Evolutionary conservation across 2,113 vertebrate genomes (phyloP), one percentile per base, ranked within the genome.

Genomic region (Chitala chitala): DNA sequence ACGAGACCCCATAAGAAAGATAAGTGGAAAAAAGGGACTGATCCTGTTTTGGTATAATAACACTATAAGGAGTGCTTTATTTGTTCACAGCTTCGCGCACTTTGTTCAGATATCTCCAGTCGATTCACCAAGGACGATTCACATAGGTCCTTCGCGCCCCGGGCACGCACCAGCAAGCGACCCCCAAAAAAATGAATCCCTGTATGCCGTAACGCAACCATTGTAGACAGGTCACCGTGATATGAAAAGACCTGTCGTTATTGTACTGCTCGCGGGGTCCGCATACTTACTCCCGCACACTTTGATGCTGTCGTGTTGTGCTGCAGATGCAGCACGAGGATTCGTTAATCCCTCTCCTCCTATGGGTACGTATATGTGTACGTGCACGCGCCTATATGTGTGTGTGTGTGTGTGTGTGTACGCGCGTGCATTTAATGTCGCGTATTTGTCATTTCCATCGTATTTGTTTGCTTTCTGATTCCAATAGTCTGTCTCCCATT

Each of bases 51-150:
- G 26, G 29, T 71, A 8, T 73, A 56, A 10, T 68, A 38, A 42
- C 42, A 48, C 51, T 46, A 46, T 51, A 55, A 31, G 50, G 53
- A 63, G 20, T 5, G 48, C 40, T 54, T 12, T 68, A 84, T 77
- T 79, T 81, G 80, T 82, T 76, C 73, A 80, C 82, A 78, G 69
- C 78, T 72, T 82, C 68, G 76, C 72, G 20, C 81, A 81, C 82
- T 80, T 80, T 73, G 72, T 63, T n/a, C 76, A 75, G 79, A 82
- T 81, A 71, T 76, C 55, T 48, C 80, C 80, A 76, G 66, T 40
- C 69, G 81, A 84, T 83, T 83, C 84, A 76, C 73, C 84, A 82
- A 76, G 73, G 70, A 22, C 76, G 44, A 46, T 56, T 70, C 59
- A 50, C 38, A n/a, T 59, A 46, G 63, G 63, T 68, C 64, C 73